Evolutionary conservation across 2,797 vertebrate species (phyloP).

Genomic region (Nyctalus aviator): DNA sequence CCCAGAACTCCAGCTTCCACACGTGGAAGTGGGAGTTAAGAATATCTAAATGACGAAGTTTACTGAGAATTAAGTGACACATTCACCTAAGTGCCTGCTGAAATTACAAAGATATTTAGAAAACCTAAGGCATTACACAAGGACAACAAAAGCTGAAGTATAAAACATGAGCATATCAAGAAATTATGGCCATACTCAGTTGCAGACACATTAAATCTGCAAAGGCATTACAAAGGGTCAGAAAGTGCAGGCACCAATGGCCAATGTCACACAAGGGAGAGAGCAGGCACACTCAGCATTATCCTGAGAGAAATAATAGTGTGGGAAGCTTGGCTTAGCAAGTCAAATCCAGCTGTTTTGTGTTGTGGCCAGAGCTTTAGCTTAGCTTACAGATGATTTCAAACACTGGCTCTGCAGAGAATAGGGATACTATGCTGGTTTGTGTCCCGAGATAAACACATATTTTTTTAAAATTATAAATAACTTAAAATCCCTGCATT

Average conservation of each 20-base stretch:
- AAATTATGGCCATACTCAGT: neutral
- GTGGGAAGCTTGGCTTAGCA: neutral
- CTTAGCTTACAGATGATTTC: neutral
- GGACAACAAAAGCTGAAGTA: neutral
- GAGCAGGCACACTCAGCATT: neutral
- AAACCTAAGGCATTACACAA: neutral
- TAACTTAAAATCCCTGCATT: neutral
- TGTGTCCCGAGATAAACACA: neutral
- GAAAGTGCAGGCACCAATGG: neutral
- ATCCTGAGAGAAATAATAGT: neutral
- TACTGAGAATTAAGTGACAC: neutral
- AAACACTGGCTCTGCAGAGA: neutral
- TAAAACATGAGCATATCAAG: neutral
- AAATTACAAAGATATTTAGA: neutral
- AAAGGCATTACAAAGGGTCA: neutral
- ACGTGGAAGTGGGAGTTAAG: neutral
- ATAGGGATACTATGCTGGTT: neutral
- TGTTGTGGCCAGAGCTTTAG: neutral
- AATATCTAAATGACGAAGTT: neutral
- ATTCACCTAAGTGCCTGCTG: neutral
- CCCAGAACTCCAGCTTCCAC: neutral
- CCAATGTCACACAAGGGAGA: neutral
- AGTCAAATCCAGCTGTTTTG: neutral
- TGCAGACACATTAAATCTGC: neutral
- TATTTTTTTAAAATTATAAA: slow-evolving; percentile 1